Evolutionary conservation across 1,140 invertebrate genomes (phyloP).

Genomic region (Drosophila murphyi): DNA sequence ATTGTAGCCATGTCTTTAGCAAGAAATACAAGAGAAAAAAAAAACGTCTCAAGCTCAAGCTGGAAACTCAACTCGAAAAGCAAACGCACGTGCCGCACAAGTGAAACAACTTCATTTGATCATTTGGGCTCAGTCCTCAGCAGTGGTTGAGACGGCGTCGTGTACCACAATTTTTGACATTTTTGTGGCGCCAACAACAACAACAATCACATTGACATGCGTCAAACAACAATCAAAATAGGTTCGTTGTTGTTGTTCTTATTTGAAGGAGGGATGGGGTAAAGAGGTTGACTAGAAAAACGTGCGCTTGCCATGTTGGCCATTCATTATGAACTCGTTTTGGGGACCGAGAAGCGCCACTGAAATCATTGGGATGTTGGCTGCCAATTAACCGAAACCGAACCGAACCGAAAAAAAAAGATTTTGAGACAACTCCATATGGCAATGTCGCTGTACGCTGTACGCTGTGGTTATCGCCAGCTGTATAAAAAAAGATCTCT

Average conservation of each 20-base stretch:
- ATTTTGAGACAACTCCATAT: slow-evolving; percentile 49
- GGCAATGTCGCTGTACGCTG: slow-evolving; percentile 20
- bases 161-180: slow-evolving; percentile 82
- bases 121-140: slow-evolving; percentile 54
- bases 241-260: slow-evolving; percentile 49
- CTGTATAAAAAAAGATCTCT: slow-evolving; percentile 49
- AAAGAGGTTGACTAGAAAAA: slow-evolving; percentile 53
- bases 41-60: slow-evolving; percentile 14
- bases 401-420: slow-evolving; percentile 24
- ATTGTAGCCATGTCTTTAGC: slow-evolving; percentile 28
- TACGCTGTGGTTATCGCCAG: slow-evolving; percentile 47
- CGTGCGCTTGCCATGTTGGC: slow-evolving; percentile 74
- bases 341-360: slow-evolving; percentile 58
- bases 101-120: slow-evolving; percentile 79
- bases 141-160: slow-evolving; percentile 23
- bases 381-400: slow-evolving; percentile 74
- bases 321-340: slow-evolving; percentile 82
- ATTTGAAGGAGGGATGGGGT: background rate
- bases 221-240: slow-evolving; percentile 83
- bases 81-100: slow-evolving; percentile 82
- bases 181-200: slow-evolving; percentile 72
- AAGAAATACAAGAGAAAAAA: slow-evolving; percentile 4
- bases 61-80: slow-evolving; percentile 55
- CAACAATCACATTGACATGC: slow-evolving; percentile 71
- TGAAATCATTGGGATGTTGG: slow-evolving; percentile 72